These are phyloP conservation scores for Botia almorhae DNA, from an alignment of 2,797 vertebrate species.

Conservation along the genomic window DNA sequence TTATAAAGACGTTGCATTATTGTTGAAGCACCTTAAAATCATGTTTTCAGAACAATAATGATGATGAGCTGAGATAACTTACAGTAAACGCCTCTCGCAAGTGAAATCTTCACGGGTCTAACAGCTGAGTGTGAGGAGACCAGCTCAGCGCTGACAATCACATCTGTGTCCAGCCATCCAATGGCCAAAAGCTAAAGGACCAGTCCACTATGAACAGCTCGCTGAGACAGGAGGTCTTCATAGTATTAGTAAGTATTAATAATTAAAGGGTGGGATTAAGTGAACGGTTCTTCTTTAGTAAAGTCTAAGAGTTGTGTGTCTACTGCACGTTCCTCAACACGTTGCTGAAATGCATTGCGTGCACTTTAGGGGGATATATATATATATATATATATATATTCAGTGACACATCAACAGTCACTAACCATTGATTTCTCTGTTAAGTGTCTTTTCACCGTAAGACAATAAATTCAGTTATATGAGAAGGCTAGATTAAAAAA, in stretches of 20 bases:
- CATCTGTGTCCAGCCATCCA: constrained; percentile 51
- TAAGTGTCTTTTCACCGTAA: not conserved
- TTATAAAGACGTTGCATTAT: not conserved
- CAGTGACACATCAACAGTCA: not conserved
- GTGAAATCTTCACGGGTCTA: constrained; percentile 6
- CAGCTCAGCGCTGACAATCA: constrained; percentile 22
- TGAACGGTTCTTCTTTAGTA: constrained; percentile 65
- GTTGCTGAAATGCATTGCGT: not conserved
- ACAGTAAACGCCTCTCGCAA: not conserved
- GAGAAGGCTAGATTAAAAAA: not conserved
- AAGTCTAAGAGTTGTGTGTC: constrained; percentile 20
- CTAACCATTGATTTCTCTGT: not conserved
- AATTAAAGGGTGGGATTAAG: constrained; percentile 77
- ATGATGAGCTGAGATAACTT: constrained; percentile 6
- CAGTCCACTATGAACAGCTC: constrained; percentile 68
- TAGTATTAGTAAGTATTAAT: constrained; percentile 69
- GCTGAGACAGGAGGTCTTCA: constrained; percentile 75
- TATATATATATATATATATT: not conserved
- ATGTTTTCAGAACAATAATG: not conserved
- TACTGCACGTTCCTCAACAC: not conserved
- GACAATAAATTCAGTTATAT: constrained; percentile 2
- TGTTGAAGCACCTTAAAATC: not conserved
- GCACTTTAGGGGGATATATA: not conserved
- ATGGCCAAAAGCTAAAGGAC: constrained; percentile 65
- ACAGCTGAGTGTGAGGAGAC: constrained; percentile 10